Evolutionary conservation across 2,888 invertebrate genomes (phyloP), one percentile per base, ranked within the genome.

Genomic region (Spodoptera picta): DNA sequence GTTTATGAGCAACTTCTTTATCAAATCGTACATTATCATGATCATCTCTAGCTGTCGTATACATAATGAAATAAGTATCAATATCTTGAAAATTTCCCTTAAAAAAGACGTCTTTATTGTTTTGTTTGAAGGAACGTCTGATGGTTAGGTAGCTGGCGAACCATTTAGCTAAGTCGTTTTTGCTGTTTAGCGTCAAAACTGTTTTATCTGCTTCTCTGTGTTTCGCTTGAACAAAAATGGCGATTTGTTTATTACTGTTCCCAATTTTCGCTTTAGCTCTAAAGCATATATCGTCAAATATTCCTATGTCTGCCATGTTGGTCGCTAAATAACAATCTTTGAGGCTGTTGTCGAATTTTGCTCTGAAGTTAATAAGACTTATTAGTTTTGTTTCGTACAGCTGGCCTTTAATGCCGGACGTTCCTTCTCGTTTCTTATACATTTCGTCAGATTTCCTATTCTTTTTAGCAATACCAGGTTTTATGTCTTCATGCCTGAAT

Each of bases 41-140:
- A 23, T 69, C 70, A 41, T 51, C 46, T 53, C 48, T 69, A 3
- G 55, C 71, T 23, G 63, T 69, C 11, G 77, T 77, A 31, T 77
- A 77, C 9, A 74, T 54, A 44, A 77, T 43, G 31, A 71, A 77
- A 6, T 58, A 11, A 46, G 65, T 69, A 31, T 71, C 60, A 19
- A 52, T 46, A 11, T 65, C 63, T 19, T 44, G 27, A 19, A 57
- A 62, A 5, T 43, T 45, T 0, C 55, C 67, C 49, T 50, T 46
- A 11, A 71, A 67, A 3, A 77, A 4, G 3, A 52, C 46, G 27
- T 71, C 69, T 19, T 51, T 44, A 14, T 24, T 53, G 4, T 52
- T 9, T 1, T 14, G 36, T 41, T 41, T 7, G 11, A 61, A 50
- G 50, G 64, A 44, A 0, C 14, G 50, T 43, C 14, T 50, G 14